Evolutionary conservation across 2,797 vertebrate genomes (phyloP).

Genomic region (Chiloscyllium punctatum): DNA sequence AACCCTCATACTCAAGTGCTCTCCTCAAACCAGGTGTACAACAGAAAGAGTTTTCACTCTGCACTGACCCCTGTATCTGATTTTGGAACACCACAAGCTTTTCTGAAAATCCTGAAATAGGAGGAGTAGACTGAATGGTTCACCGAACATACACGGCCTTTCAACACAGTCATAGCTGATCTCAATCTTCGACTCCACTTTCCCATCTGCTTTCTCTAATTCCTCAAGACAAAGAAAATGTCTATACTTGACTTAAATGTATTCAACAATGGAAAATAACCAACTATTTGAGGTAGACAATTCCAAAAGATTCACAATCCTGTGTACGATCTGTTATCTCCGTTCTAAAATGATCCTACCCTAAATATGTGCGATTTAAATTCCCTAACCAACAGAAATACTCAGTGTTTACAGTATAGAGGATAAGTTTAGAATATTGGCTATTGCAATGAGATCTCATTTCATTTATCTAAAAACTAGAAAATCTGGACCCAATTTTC

Average conservation of each 20-base stretch:
- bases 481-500: background rate
- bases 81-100: background rate
- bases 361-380: background rate
- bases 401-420: background rate
- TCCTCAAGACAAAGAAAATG: background rate
- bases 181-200: background rate
- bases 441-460: background rate
- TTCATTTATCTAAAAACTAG: background rate
- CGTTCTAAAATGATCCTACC: background rate
- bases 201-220: background rate
- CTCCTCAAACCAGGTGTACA: background rate
- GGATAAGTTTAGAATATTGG: background rate
- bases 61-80: background rate
- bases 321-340: background rate
- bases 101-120: background rate
- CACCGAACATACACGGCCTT: no score
- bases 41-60: background rate
- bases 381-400: no score
- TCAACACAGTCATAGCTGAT: background rate
- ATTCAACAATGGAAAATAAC: background rate
- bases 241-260: background rate
- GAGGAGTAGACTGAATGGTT: background rate
- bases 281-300: background rate
- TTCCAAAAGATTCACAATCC: background rate
- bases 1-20: background rate